Evolutionary conservation across 2,113 vertebrate genomes (phyloP), one percentile per base, ranked within the genome.

Genomic region (Poeciliopsis turrubarensis): DNA sequence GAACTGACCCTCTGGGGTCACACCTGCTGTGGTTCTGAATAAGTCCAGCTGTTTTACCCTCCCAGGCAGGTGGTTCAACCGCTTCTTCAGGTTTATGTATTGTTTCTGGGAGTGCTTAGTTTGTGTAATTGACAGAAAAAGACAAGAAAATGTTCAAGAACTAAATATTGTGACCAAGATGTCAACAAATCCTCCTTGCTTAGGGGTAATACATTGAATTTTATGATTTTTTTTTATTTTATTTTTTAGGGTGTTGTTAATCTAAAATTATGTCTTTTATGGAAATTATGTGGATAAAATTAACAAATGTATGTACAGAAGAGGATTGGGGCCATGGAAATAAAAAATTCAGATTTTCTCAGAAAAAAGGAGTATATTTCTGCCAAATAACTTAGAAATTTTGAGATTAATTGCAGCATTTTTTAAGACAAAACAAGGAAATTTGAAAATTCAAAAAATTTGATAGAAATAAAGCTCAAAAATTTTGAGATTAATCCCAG

Each of bases 1-100:
- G 74, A 22, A 80, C 61, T 57, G 72, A 47, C 79, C 82, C 80
- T 86, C 76, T 80, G 74, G 84, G 87, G 65, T 87, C 86, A 79
- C 65, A 39, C 75, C 51, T 31, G 47, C 80, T 84, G 85, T 64
- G 85, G 73, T 68, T 74, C 62, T 72, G 70, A 73, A 88, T 84
- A 90, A 87, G 76, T 85, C 84, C 60, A 81, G 82, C 75, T 69
- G 70, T 73, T 87, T 86, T 57, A 72, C 37, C 77, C 60, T 57
- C 60, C 73, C 29, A 64, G 78, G 72, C 66, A 79, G 74, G 72
- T 78, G 65, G 39, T 67, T 60, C 67, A 64, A 78, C 27, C 1
- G 2, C 60, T 13, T 61, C 69, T 8, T 61, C 73, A 32, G 39
- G 61, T 68, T 70, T 60, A 60, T 61, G 8, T 75, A 29, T 71